Evolutionary conservation across 2,797 vertebrate genomes (phyloP), one percentile per base, ranked within the genome.

Genomic region (Lates japonicus): DNA sequence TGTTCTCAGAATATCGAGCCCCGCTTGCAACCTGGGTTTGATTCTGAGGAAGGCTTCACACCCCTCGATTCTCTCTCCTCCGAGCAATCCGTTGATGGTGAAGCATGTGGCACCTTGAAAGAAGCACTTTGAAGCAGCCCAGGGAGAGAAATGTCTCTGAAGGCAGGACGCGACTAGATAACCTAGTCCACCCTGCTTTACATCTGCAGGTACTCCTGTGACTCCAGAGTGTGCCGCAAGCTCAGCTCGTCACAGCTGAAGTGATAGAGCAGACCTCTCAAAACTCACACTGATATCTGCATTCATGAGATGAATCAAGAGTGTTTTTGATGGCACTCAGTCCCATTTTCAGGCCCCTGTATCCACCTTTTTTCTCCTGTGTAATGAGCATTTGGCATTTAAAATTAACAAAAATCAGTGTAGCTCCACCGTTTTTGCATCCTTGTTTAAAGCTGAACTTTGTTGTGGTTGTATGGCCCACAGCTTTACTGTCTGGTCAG

Each of bases 41-140:
- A 86, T 90, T 87, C 78, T 83, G 58, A 57, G 67, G 80, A 84
- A 76, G 74, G 33, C 71, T 70, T 55, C 74, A 29, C 39, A 35
- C 60, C 14, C 46, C 35, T 10, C n/a, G 7, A 66, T 37, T 46
- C 63, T 62, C 75, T 64, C 72, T 76, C 78, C 54, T 22, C 78
- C 67, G 82, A 90, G 70, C 84, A 88, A 88, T 89, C 78, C 81
- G 69, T 85, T 89, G 81, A 88, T 68, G 57, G 59, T 0, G 4
- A 73, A 72, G 72, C 22, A 17, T 87, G 74, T 62, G 60, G 87
- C 74, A 68, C 82, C 70, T 71, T 85, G 85, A 93, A 85, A 92
- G 82, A 78, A 54, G 79, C 12, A n/a, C 81, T 90, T 90, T 88
- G 84, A 93, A 93, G 90, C 74, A 44, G 78, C 68, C 74, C 54